These are phyloP conservation scores for Gobionotothen gibberifrons DNA, from an alignment of 2,797 vertebrate genomes.

Conservation along the genomic window DNA sequence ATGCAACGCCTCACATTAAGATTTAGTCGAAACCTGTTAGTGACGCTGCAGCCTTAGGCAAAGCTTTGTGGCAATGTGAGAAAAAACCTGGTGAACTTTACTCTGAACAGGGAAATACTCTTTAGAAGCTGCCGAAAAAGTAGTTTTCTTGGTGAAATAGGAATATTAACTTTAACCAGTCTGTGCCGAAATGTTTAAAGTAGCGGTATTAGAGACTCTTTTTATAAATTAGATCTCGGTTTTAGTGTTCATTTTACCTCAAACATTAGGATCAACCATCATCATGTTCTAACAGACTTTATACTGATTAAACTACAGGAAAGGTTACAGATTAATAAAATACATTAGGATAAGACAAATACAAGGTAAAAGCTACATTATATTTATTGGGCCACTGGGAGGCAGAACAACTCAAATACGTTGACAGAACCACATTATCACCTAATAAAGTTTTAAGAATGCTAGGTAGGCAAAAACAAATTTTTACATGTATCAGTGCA, in stretches of 20 bases:
- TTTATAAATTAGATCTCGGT: neutral
- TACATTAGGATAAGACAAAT: neutral
- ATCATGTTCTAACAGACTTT: neutral
- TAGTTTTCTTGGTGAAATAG: neutral
- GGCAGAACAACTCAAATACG: neutral
- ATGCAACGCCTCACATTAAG: neutral
- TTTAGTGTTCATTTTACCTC: too few species aligned
- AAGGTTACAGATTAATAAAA: neutral
- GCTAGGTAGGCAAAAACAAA: neutral
- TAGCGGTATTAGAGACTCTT: neutral
- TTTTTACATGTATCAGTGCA: neutral
- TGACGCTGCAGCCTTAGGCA: neutral
- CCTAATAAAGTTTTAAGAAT: too few species aligned
- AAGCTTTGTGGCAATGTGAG: neutral
- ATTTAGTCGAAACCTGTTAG: neutral
- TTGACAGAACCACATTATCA: neutral
- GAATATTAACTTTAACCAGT: neutral
- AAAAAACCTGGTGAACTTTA: neutral
- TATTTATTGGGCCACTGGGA: neutral
- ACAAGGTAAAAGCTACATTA: neutral
- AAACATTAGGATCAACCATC: too few species aligned
- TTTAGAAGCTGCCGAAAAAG: neutral
- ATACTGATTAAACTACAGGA: neutral
- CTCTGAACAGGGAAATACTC: neutral
- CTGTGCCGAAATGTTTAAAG: neutral